Percentiles rank a stretch among this genome's conserved stretches.
phyloP scores from a whole-genome alignment of 2,888 invertebrate genomes.

The Lasioglossum villosulum region DNA sequence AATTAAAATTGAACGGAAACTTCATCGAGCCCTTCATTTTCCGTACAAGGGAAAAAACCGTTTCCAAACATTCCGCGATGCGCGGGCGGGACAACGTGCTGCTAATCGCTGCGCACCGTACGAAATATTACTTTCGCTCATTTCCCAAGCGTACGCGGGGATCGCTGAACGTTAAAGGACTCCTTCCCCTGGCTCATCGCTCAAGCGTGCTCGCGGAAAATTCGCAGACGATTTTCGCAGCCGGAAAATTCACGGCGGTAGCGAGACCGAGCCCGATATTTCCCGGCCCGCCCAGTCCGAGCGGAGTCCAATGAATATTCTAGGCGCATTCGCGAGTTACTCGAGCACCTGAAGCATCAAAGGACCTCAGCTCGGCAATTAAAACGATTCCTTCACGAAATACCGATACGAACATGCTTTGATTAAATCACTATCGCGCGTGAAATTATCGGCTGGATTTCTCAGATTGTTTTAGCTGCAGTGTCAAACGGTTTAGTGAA shows the following conservation, averaged over 20 bases:
- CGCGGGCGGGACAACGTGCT: background rate
- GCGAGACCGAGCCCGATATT: conserved; percentile 16
- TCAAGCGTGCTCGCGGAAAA: conserved; percentile 20
- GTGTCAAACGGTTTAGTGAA: background rate
- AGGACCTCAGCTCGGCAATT: background rate
- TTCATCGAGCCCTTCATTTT: background rate
- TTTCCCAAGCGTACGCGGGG: conserved; percentile 32
- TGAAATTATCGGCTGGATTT: background rate
- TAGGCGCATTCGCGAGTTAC: conserved; percentile 7
- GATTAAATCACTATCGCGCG: background rate
- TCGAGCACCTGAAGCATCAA: background rate
- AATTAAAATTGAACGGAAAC: background rate
- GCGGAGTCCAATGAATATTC: conserved; percentile 44
- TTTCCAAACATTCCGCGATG: background rate
- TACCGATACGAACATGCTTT: background rate
- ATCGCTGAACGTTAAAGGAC: conserved; percentile 34
- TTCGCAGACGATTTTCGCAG: conserved; percentile 29
- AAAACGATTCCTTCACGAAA: background rate
- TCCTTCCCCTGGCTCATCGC: conserved; percentile 36
- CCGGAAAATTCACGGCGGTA: conserved; percentile 17
- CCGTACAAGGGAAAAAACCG: background rate
- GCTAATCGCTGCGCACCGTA: conserved; percentile 12
- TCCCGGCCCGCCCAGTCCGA: background rate
- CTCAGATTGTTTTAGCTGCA: background rate
- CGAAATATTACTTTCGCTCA: conserved; percentile 29